Base-by-base conservation (phyloP, 2,888 invertebrate species). In the Aleiodes leptofemur region DNA sequence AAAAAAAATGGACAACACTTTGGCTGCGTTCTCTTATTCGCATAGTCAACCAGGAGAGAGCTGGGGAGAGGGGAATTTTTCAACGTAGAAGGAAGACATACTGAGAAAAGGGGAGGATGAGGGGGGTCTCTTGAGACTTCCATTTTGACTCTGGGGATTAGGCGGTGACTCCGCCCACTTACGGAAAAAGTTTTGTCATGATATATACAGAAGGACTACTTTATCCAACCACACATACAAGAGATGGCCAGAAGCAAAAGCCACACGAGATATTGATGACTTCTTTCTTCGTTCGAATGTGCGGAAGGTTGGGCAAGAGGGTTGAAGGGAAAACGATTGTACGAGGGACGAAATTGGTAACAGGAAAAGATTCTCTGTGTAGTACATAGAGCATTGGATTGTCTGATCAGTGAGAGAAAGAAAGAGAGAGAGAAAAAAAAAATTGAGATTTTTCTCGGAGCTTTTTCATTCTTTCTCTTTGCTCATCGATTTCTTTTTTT, bases 141-240 rank as follows among this genome's bases (percentile, higher is more conserved):
- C 89, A 89, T 89, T 89, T 89, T 89, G 89, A 89, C 89, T 89
- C 89, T 86, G 82, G 89, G 89, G 89, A 89, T 89, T 89, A 89
- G 87, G 86, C 86, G 86, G 43, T 88, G 88, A 88, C 89, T 88
- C 89, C 89, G 89, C 89, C 87, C 83, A 87, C 85, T 80, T 80
- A 80, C 83, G 81, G 84, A 69, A 76, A 81, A 85, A 86, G 83
- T 85, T 84, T 84, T 84, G 84, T 84, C 86, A 77, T 78, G 59
- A 57, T 66, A 66, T 72, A 72, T 50, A 57, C 31, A 71, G 57
- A 16, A 34, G 80, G 79, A 81, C 80, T 79, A 43, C 43, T 43
- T 43, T 43, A 43, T 76, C 68, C 56, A 74, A 76, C 61, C 75
- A 79, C 80, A 66, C 68, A 68, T 31, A 51, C 31, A 14, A 31